These are phyloP conservation scores for Ostrea denselamellosa DNA, from an alignment of 1,140 invertebrate species.

Conservation along the genomic window DNA sequence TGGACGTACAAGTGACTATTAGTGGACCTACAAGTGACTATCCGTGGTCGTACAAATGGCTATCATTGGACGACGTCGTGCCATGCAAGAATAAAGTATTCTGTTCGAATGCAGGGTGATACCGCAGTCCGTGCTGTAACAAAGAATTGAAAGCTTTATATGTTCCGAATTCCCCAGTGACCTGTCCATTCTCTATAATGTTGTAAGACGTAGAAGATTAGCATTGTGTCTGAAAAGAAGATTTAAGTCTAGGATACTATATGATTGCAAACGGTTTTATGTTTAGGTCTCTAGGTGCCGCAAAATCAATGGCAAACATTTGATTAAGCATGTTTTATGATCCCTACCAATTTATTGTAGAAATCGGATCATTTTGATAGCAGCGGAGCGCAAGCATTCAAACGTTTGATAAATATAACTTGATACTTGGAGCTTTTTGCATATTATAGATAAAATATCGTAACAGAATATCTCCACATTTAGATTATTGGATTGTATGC, in stretches of 20 bases:
- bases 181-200: too few species aligned
- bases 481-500: not conserved
- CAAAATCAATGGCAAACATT: not conserved
- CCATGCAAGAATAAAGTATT: too few species aligned
- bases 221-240: not conserved
- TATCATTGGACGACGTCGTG: too few species aligned
- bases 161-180: too few species aligned
- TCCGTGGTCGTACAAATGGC: too few species aligned
- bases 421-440: not conserved
- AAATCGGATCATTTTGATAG: not conserved
- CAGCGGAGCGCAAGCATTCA: not conserved
- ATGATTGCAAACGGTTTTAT: not conserved
- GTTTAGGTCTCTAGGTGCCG: not conserved
- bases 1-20: too few species aligned
- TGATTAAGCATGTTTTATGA: slow-evolving; percentile 3
- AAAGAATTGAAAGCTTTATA: too few species aligned
- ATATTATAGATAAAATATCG: not conserved
- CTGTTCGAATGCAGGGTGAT: too few species aligned
- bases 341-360: not conserved
- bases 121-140: too few species aligned
- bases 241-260: not conserved
- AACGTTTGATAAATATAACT: not conserved
- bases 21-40: too few species aligned
- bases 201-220: too few species aligned
- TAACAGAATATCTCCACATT: not conserved